Base-by-base conservation (phyloP, 2,113 vertebrate species). In the Plecotus auritus region DNA sequence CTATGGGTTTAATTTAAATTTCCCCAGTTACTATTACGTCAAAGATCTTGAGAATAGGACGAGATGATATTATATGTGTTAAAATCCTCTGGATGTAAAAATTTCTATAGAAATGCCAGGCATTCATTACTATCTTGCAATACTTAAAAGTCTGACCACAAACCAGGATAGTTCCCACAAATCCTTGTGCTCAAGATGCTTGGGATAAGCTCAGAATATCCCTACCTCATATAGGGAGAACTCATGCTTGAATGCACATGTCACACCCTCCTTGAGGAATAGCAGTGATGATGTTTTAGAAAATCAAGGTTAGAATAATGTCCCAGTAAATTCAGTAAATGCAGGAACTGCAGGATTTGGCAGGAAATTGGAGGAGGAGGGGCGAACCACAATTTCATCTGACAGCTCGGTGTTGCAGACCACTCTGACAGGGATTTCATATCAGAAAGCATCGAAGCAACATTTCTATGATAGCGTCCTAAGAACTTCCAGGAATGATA, bases 241-340 rank as follows among this genome's bases (percentile, higher is more conserved):
- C 16, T 88, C 49, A 73, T 14, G 64, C 26, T 40, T 93, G 59
- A 93, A n/a, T 67, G 49, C 51, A 32, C 66, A 30, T n/a, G 42
- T 85, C n/a, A 42, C 30, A 69, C 30, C 11, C n/a, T 72, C 20
- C 23, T 22, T 42, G 67, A 47, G 45, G 59, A 88, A 91, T 49
- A 66, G 66, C 11, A 51, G 37, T 59, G 23, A 81, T 93, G 59
- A 35, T n/a, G 5, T 91, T 88, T 30, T 59, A 91, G 66, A 35
- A 95, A 96, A 81, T 16, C 64, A 81, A 90, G 90, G 35, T 78
- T 37, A 93, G 35, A 90, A 54, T 88, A 37, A 72, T 93, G 92
- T 82, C 40, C 81, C 22, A 93, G 51, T 42, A 74, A 91, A 85
- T 64, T 17, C 28, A 85, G 84, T 47, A 78, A 51, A 4, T 64